Conservation (phyloP, 2,797 vertebrate species). For the Trachops cirrhosus region DNA sequence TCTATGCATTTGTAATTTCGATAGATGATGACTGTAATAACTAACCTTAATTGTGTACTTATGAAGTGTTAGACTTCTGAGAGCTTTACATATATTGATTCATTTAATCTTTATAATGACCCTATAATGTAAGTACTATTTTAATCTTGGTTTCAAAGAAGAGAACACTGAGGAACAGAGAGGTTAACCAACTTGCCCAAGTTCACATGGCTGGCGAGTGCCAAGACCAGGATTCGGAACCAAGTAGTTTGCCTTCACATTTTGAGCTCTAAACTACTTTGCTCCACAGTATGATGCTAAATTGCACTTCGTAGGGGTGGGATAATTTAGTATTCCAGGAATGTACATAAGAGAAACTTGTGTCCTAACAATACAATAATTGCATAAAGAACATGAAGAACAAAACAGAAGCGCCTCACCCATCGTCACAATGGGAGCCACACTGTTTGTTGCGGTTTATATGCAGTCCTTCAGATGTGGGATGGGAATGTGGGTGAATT, state of each 20-base stretch:
- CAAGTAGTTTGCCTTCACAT: not conserved
- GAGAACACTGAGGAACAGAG: not conserved
- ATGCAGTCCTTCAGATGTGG: not conserved
- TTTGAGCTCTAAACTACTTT: not conserved
- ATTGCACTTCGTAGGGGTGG: not conserved
- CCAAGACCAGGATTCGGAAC: not conserved
- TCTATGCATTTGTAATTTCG: not conserved
- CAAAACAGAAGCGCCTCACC: not conserved
- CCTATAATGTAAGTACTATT: not conserved
- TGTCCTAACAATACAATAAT: slow-evolving; percentile 15
- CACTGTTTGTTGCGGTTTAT: slow-evolving; percentile 17
- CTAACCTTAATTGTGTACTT: not conserved
- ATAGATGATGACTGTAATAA: not conserved
- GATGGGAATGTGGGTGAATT: not conserved
- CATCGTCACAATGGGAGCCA: not conserved
- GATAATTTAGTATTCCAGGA: not conserved
- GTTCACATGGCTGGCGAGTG: not conserved
- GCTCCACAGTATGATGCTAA: not conserved
- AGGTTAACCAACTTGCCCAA: not conserved
- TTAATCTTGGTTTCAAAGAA: not conserved
- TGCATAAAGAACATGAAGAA: not conserved
- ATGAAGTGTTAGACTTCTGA: not conserved
- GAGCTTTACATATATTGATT: not conserved
- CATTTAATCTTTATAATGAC: not conserved
- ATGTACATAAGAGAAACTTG: not conserved